Evolutionary conservation across 2,113 vertebrate genomes (phyloP), one percentile per base, ranked within the genome.

Genomic region (Notarius lentiginosus): DNA sequence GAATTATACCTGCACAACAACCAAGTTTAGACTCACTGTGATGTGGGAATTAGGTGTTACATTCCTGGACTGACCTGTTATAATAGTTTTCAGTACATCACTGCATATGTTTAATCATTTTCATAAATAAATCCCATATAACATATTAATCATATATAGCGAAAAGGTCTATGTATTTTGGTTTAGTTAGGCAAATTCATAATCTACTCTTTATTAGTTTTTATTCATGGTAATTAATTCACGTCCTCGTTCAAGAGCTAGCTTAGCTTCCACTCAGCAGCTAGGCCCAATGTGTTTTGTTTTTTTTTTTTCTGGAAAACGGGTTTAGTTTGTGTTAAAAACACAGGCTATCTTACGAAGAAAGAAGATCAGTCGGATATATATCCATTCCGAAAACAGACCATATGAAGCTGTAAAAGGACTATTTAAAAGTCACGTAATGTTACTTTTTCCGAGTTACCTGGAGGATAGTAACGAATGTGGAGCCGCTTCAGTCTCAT

Each of bases 391-490:
- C 7, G 15, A 30, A 79, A 79, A 17, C 5, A 5, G 24, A 53
- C 51, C 0, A 11, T 24, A 55, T 8, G 15, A 7, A 79, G 11
- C n/a, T 24, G 65, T 84, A 9, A 49, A 86, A 77, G 7, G 0
- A n/a, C 5, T 55, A 18, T 18, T 79, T 30, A 51, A 60, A 84
- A 55, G 30, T 65, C 41, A 27, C 0, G 4, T 14, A 63, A 0
- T 47, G 24, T 47, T 79, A 34, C 27, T 60, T 75, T 61, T 61
- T 22, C 18, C 41, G 7, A 66, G 20, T 92, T 95, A 99, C 98
- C 98, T 94, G 98, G 98, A 0, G 97, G 97, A 88, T 96, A 99
- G 92, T 98, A 99, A 53, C 98, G 94, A 6, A 99, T 95, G 79
- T 97, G 92, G 79, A 99, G 95, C 83, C 97, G 93, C 90, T 94